Evolutionary conservation across 2,797 vertebrate genomes (phyloP), one percentile per base, ranked within the genome.

Genomic region (Orientallactaga sibirica): DNA sequence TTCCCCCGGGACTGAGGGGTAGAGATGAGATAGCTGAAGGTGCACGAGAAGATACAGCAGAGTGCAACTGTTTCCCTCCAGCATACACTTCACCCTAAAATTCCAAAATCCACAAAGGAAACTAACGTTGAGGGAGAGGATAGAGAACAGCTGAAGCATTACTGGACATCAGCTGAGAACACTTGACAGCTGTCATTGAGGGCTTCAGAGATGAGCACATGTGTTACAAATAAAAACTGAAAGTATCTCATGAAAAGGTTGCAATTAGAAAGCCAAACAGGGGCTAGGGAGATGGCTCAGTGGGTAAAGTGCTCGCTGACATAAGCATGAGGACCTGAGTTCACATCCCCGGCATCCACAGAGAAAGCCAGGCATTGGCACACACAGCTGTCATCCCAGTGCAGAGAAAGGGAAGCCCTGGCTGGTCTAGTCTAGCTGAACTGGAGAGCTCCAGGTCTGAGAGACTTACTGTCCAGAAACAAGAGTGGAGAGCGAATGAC

Each of bases 401-500:
- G 16, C 55, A 58, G 55, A 58, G 55, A 48, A 48, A 58, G 55
- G 55, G 55, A 58, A 14, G 14, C 55, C 55, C 55, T 58, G 10
- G 55, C 12, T 16, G 15, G 55, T 37, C 55, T 16, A 4, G 55
- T 58, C 55, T 55, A 58, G 15, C 55, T 58, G 55, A 58, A 58
- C 55, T 58, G 12, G 16, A 3, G 12, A 58, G 55, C 12, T 58
- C 55, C 15, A 58, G 55, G 55, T 58, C 48, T 48, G 48, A 48
- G 48, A 48, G 48, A 10, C 48, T 48, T 48, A 48, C 48, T 48
- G 7, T 9, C 48, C 8, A 48, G 10, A 7, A 48, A 48, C 48
- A 48, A 7, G 48, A 10, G 0, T 3, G 18, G 7, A 19, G 2
- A 37, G 15, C 0, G 14, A 62, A 9, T 25, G 1, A 1, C 1